phyloP scores from a whole-genome alignment of 2,888 invertebrate species.

The Lepidocyrtinus sp. region DNA sequence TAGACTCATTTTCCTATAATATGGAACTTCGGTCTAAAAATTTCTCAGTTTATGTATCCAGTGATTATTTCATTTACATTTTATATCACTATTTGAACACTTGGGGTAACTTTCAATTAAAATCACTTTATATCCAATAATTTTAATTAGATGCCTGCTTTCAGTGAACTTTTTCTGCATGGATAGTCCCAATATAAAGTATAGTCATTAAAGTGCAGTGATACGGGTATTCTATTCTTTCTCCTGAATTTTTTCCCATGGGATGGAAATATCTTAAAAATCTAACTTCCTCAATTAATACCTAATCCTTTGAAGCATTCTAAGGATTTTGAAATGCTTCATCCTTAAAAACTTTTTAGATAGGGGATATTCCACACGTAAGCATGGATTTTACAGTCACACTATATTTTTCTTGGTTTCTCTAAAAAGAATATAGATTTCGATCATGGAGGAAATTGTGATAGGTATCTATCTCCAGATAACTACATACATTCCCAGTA shows the following conservation, averaged over 20 bases:
- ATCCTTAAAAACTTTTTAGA: background rate
- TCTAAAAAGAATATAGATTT: conserved; percentile 32
- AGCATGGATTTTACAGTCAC: no score
- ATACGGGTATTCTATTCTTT: background rate
- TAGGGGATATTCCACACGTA: no score
- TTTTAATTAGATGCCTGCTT: background rate
- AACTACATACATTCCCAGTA: conserved; percentile 39
- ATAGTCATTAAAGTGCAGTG: no score
- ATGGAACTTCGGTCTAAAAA: no score
- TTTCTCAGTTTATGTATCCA: no score
- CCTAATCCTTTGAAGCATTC: background rate
- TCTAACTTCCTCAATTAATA: background rate
- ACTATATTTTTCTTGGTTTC: no score
- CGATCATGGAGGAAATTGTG: conserved; percentile 46
- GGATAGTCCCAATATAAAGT: conserved; percentile 31
- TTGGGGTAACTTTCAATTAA: background rate
- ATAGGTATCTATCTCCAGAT: conserved; percentile 43
- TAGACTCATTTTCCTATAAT: no score
- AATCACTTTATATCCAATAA: background rate
- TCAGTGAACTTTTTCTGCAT: conserved; percentile 26
- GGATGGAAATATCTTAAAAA: conserved; percentile 16
- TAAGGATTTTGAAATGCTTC: background rate
- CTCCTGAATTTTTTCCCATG: conserved; percentile 37
- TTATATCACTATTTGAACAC: no score
- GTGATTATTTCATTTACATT: no score